Percentiles rank a stretch among this genome's conserved stretches.
Evolutionary conservation across 2,888 invertebrate genomes (phyloP).

Genomic region (Sinhomidia bicolor): DNA sequence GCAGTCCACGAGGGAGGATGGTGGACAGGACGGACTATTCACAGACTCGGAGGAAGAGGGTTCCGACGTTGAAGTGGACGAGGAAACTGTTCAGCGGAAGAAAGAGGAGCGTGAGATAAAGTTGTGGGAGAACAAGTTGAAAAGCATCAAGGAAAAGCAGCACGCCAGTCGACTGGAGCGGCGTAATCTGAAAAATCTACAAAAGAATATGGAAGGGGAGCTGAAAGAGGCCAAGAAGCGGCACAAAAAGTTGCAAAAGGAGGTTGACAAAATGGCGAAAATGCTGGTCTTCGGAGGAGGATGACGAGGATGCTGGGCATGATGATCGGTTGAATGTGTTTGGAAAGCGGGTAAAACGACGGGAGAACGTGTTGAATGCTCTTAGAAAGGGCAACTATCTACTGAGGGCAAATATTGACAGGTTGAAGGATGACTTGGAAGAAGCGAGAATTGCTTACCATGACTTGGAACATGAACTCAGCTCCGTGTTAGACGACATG

Average conservation of each 20-base stretch:
- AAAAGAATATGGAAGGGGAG: conserved; percentile 90
- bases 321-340: conserved; percentile 76
- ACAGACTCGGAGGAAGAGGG: conserved; percentile 54
- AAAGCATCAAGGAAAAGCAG: conserved; percentile 85
- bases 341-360: conserved; percentile 82
- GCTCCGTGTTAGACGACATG: conserved; percentile 92
- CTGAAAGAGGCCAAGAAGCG: conserved; percentile 86
- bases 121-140: conserved; percentile 84
- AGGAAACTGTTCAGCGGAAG: conserved; percentile 84
- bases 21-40: conserved; percentile 82
- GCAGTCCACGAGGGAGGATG: conserved; percentile 80
- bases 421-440: conserved; percentile 91
- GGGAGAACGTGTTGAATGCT: conserved; percentile 90
- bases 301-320: conserved; percentile 81
- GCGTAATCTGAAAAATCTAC: conserved; percentile 88
- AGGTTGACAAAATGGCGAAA: conserved; percentile 88
- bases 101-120: conserved; percentile 87
- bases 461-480: conserved; percentile 90
- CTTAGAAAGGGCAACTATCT: conserved; percentile 94
- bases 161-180: conserved; percentile 90
- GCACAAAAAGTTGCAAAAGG: conserved; percentile 78
- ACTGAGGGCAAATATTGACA: conserved; percentile 93
- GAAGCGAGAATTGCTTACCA: conserved; percentile 91
- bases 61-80: conserved; percentile 84
- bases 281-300: conserved; percentile 84